Evolutionary conservation across 2,888 invertebrate genomes (phyloP), one percentile per base, ranked within the genome.

Genomic region (Rhodophaea formosa): DNA sequence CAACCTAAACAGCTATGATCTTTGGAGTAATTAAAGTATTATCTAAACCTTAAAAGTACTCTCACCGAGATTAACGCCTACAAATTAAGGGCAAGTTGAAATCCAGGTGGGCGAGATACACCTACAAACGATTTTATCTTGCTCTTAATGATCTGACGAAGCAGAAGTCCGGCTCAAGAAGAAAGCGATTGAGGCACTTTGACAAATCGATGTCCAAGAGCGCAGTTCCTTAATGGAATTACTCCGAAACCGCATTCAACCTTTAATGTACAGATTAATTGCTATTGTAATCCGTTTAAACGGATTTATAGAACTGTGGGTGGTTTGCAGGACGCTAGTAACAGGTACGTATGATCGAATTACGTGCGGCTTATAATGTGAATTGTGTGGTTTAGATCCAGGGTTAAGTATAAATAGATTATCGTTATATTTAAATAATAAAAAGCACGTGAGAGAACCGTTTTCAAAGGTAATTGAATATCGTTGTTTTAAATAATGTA

Each of bases 141-240:
- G 23, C 17, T 56, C 55, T 58, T 65, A 66, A 66, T 58, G 63
- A 62, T 61, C 65, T 68, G 63, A 65, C 65, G 52, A 56, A 54
- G 64, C 65, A 62, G 53, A 56, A 56, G 52, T 53, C 46, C 57
- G 56, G 59, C 55, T 53, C 54, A 59, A 62, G 54, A 30, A 52
- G 56, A 30, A 52, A 54, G 32, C 56, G 51, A 29, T 30, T 42
- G 45, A 57, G 59, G 58, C 63, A 63, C 62, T 51, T 35, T 68
- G 61, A 65, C 59, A 60, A 68, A 68, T 68, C 60, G 65, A 62
- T 60, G 62, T 58, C 61, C 59, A 63, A 60, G 64, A 63, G 35
- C 63, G 59, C 58, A 57, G 58, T 57, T 58, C 58, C 61, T 49
- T 65, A 64, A 65, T 64, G 64, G 64, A 61, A 63, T 63, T 63